phyloP scores from a whole-genome alignment of 2,113 vertebrate genomes.

The Phaethon lepturus region DNA sequence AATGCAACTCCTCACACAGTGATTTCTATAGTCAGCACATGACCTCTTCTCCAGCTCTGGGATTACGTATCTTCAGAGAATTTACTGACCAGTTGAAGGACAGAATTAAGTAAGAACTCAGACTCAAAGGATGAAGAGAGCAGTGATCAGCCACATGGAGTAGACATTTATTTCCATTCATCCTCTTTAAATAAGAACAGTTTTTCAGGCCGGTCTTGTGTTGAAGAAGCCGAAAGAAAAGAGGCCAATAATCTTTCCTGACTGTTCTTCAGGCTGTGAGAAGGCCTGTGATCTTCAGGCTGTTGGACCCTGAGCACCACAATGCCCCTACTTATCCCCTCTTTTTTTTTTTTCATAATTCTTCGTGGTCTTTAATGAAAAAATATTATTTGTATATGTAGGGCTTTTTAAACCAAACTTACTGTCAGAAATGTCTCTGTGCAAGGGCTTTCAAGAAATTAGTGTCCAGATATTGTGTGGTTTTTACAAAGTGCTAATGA shows the following conservation, averaged over 20 bases:
- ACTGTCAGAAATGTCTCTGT: background rate
- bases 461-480: background rate
- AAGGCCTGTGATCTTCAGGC: background rate
- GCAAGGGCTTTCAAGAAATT: background rate
- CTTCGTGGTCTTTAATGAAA: background rate
- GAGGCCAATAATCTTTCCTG: background rate
- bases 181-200: background rate
- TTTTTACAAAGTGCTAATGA: background rate
- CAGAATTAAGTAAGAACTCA: background rate
- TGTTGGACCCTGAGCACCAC: background rate
- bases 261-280: conserved; percentile 5
- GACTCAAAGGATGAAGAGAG: background rate
- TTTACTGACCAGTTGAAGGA: background rate
- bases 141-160: background rate
- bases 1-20: background rate
- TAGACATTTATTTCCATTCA: conserved; percentile 20
- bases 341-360: background rate
- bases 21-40: background rate
- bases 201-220: background rate
- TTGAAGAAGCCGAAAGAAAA: background rate
- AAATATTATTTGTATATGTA: background rate
- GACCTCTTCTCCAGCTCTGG: background rate
- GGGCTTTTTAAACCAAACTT: background rate
- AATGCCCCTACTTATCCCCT: background rate
- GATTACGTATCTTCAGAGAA: background rate